Evolutionary conservation across 2,797 vertebrate species (phyloP).

Genomic region (Antennarius maculatus): DNA sequence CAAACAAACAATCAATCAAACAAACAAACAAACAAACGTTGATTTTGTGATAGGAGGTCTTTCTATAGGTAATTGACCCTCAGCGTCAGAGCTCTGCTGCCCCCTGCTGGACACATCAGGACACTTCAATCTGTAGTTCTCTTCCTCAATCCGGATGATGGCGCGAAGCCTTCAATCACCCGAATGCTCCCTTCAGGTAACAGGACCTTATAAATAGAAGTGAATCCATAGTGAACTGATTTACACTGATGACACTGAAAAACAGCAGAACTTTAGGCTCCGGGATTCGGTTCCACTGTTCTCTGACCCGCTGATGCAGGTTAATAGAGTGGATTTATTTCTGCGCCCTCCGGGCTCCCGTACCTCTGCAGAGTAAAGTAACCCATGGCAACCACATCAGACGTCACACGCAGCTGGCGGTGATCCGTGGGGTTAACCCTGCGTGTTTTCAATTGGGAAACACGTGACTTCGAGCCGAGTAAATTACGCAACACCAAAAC

Average conservation of each 20-base stretch:
- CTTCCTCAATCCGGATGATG: constrained; percentile 77
- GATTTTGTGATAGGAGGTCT: too few relatives aligned
- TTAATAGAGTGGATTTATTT: too few relatives aligned
- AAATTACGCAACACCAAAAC: constrained; percentile 26
- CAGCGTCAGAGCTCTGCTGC: constrained; percentile 80
- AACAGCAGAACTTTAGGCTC: too few relatives aligned
- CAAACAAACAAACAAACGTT: too few relatives aligned
- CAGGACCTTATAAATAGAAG: too few relatives aligned
- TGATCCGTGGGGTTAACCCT: not conserved
- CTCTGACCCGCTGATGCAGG: too few relatives aligned
- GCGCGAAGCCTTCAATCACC: constrained; percentile 53
- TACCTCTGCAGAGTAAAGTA: too few relatives aligned
- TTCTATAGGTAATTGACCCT: not conserved
- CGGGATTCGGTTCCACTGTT: too few relatives aligned
- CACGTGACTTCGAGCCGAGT: constrained; percentile 17
- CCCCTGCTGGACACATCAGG: constrained; percentile 60
- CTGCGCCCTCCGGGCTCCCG: too few relatives aligned
- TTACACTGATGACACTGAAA: too few relatives aligned
- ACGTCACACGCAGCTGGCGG: not conserved
- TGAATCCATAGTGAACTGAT: too few relatives aligned
- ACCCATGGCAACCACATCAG: not conserved
- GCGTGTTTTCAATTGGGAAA: constrained; percentile 39
- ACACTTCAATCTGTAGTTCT: constrained; percentile 77
- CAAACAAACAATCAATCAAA: too few relatives aligned
- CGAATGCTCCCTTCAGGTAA: constrained; percentile 34